Conservation (phyloP, 1,140 invertebrate genomes). For the Psilanteris sp. region DNA sequence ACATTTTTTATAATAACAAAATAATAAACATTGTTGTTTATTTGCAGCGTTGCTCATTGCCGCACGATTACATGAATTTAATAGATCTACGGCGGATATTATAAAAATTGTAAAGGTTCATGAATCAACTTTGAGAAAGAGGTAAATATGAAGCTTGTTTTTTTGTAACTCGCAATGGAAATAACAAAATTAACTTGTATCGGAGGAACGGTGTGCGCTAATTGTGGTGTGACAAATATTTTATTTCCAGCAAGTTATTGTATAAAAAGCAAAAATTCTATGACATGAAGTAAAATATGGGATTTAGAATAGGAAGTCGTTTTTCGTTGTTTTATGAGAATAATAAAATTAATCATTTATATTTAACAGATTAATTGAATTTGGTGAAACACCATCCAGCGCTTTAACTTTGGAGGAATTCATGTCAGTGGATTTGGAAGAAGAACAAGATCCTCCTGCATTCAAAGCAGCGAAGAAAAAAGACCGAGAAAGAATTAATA, state of each 20-base stretch:
- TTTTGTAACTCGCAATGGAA: no score
- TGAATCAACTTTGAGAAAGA: constrained; percentile 94
- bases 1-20: no score
- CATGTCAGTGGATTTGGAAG: constrained; percentile 97
- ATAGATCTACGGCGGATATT: constrained; percentile 91
- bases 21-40: no score
- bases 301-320: no score
- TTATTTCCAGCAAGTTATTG: no score
- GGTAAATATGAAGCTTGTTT: constrained; percentile 79
- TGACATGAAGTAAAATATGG: no score
- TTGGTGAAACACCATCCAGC: constrained; percentile 84
- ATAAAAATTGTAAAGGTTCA: constrained; percentile 98
- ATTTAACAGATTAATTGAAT: constrained; percentile 91
- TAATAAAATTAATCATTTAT: no score
- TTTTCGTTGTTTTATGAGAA: no score
- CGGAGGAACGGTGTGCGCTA: no score
- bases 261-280: no score
- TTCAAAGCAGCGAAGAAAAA: constrained; percentile 94
- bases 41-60: constrained; percentile 93
- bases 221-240: no score
- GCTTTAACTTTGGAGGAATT: constrained; percentile 97
- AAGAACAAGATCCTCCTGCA: constrained; percentile 97
- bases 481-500: constrained; percentile 89
- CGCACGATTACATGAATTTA: constrained; percentile 94
- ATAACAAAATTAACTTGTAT: no score